Percentiles rank a stretch among this genome's conserved stretches.
Evolutionary conservation across 2,113 vertebrate genomes (phyloP).

Genomic region (Hyperoodon ampullatus): DNA sequence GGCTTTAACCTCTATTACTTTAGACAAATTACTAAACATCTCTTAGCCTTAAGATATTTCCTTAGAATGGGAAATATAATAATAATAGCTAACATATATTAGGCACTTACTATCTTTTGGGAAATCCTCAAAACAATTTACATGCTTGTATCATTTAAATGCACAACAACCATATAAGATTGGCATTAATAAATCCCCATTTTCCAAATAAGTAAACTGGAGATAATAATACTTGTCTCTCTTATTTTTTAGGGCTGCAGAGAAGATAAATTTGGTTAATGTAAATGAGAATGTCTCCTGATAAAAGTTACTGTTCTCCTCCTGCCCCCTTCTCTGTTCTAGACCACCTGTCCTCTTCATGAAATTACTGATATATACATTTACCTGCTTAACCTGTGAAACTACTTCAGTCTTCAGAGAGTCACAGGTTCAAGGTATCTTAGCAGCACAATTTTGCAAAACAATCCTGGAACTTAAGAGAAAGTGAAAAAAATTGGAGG

Average conservation of each 20-base stretch:
- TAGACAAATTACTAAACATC: neutral
- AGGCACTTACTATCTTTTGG: neutral
- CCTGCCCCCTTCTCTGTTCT: neutral
- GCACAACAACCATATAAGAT: neutral
- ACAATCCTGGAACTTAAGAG: neutral
- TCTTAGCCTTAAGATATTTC: neutral
- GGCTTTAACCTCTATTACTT: neutral
- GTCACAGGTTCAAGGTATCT: neutral
- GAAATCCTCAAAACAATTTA: neutral
- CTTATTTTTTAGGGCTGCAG: neutral
- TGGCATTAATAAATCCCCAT: neutral
- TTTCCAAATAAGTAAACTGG: neutral
- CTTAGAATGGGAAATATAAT: neutral
- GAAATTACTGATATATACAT: neutral
- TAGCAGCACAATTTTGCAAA: neutral
- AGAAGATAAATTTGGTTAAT: neutral
- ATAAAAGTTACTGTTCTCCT: neutral
- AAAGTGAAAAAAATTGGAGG: neutral
- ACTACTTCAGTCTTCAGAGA: neutral
- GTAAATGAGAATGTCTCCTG: neutral
- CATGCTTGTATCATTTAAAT: neutral
- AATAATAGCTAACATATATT: neutral
- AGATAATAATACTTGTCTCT: neutral
- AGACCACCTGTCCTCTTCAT: neutral
- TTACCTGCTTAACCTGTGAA: neutral